Evolutionary conservation across 2,113 vertebrate genomes (phyloP).

Genomic region (Hippopotamus amphibius): DNA sequence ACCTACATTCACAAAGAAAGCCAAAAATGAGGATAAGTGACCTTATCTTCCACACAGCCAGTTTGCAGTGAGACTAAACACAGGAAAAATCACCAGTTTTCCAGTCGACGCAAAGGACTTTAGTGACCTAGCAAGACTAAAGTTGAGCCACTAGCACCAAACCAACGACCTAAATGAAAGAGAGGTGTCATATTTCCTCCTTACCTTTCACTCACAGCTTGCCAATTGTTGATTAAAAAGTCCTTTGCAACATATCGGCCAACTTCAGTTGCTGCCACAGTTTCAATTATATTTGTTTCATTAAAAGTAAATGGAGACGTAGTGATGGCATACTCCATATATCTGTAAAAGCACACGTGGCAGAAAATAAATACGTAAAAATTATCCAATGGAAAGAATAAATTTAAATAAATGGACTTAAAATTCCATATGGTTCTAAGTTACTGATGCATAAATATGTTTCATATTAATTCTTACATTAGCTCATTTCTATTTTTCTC

Average conservation of each 20-base stretch:
- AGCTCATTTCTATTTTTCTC: neutral
- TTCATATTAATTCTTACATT: neutral
- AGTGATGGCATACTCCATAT: conserved; percentile 83
- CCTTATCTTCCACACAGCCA: neutral
- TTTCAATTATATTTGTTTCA: conserved; percentile 63
- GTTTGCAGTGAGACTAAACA: neutral
- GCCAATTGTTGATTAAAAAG: conserved; percentile 87
- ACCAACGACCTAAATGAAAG: neutral
- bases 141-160: neutral
- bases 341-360: conserved; percentile 81
- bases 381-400: neutral
- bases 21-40: neutral
- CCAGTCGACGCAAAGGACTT: neutral
- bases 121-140: too few relatives aligned
- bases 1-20: neutral
- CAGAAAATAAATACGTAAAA: conserved; percentile 35
- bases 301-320: conserved; percentile 59
- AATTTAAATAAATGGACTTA: neutral
- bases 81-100: neutral
- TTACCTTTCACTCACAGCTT: conserved; percentile 83
- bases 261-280: conserved; percentile 80
- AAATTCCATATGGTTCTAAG: neutral
- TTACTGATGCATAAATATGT: neutral
- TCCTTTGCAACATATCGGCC: conserved; percentile 86
- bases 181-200: neutral